Evolutionary conservation across 2,113 vertebrate genomes (phyloP).

Genomic region (Myotis davidii): DNA sequence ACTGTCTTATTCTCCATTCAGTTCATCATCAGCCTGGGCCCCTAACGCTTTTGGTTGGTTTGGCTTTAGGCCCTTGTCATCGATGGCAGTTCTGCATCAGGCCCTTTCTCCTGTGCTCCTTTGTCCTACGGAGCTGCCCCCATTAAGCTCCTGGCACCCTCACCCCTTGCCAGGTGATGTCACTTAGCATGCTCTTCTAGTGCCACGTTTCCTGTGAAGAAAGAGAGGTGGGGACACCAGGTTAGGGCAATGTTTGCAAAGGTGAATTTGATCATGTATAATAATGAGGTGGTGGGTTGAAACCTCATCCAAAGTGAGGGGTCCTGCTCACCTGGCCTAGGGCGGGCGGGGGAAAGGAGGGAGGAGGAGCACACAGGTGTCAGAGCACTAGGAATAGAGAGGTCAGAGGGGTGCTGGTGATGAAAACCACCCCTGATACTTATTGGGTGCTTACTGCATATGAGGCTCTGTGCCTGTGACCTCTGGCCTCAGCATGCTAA

Average conservation of each 20-base stretch:
- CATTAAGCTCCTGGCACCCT: not conserved
- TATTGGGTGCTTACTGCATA: not conserved
- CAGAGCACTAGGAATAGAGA: not conserved
- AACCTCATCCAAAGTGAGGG: not conserved
- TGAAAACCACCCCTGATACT: not conserved
- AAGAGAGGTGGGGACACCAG: not conserved
- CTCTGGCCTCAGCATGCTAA: not conserved
- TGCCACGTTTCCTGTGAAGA: not conserved
- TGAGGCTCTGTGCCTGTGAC: not conserved
- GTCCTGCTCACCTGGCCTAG: not conserved
- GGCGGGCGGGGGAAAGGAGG: not conserved
- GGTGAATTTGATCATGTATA: not conserved
- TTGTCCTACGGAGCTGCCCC: not conserved
- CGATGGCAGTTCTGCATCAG: not conserved
- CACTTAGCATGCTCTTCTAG: not conserved
- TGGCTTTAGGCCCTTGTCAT: not conserved
- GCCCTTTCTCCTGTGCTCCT: not conserved
- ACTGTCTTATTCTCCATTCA: not conserved
- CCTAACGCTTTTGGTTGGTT: accelerated
- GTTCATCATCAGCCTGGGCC: not conserved
- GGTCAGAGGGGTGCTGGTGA: no score
- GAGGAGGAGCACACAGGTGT: not conserved
- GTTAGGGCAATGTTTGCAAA: not conserved
- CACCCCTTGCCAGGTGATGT: not conserved
- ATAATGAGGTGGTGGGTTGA: not conserved